Conservation (phyloP, 2,797 vertebrate species). For the Trematomus bernacchii region DNA sequence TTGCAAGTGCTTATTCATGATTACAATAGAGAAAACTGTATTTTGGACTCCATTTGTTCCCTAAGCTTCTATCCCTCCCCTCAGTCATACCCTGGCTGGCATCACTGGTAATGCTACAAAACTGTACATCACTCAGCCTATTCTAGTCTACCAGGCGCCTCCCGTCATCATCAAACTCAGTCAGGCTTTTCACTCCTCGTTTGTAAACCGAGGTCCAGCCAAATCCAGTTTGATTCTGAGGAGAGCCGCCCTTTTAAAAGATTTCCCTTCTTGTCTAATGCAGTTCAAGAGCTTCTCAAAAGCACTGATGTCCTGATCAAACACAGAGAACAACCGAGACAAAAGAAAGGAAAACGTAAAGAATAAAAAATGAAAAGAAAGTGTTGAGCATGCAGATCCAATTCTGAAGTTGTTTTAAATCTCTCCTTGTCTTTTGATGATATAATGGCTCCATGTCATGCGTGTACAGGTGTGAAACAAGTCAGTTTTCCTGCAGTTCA, state of each 20-base stretch:
- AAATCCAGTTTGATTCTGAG: slow-evolving; percentile 39
- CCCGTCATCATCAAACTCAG: slow-evolving; percentile 38
- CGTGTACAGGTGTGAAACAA: slow-evolving; percentile 61
- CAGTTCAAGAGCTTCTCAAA: slow-evolving; percentile 45
- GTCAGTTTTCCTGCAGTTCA: slow-evolving; percentile 26
- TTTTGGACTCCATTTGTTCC: slow-evolving; percentile 69
- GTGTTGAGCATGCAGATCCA: slow-evolving; percentile 53
- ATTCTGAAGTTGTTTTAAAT: slow-evolving; percentile 28
- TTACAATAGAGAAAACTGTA: slow-evolving; percentile 72
- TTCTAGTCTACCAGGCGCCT: slow-evolving; percentile 14
- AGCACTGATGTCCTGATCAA: slow-evolving; percentile 38
- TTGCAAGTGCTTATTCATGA: slow-evolving; percentile 74
- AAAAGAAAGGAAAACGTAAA: neutral
- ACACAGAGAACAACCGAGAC: slow-evolving; percentile 4
- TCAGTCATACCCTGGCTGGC: slow-evolving; percentile 57
- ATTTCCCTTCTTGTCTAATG: slow-evolving; percentile 50
- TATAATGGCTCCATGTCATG: slow-evolving; percentile 49
- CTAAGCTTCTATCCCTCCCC: slow-evolving; percentile 49
- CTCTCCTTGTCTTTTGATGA: slow-evolving; percentile 41
- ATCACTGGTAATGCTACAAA: slow-evolving; percentile 45
- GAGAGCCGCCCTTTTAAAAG: slow-evolving; percentile 16
- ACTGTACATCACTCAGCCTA: slow-evolving; percentile 38
- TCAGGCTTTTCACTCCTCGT: slow-evolving; percentile 54
- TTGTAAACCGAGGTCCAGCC: slow-evolving; percentile 50
- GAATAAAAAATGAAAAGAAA: slow-evolving; percentile 3